Percentiles rank a stretch among this genome's conserved stretches.
Evolutionary conservation across 2,888 invertebrate species (phyloP).

Genomic region (Oxyscelio sp.): DNA sequence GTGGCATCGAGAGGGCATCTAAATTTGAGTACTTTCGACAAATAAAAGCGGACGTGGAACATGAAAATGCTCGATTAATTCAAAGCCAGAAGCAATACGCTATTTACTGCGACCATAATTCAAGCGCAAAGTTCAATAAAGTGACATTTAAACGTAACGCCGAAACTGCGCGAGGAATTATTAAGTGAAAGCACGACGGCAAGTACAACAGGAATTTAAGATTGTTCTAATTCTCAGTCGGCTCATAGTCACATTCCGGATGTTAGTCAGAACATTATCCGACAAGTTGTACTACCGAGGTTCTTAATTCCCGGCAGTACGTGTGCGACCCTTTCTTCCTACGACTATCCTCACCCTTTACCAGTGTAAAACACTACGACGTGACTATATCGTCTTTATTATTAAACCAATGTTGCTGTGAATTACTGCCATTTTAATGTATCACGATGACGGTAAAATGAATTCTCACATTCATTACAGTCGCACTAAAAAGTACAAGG

Average conservation of each 20-base stretch:
- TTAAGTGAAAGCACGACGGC: constrained; percentile 38
- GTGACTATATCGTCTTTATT: constrained; percentile 80
- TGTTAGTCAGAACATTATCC: constrained; percentile 79
- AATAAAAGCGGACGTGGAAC: constrained; percentile 66
- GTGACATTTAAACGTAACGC: constrained; percentile 14
- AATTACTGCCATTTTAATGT: constrained; percentile 61
- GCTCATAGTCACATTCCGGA: constrained; percentile 73
- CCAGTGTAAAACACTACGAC: constrained; percentile 80
- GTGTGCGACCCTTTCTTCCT: constrained; percentile 66
- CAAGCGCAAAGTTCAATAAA: constrained; percentile 29
- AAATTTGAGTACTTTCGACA: constrained; percentile 81
- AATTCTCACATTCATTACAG: constrained; percentile 51
- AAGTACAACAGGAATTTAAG: constrained; percentile 73
- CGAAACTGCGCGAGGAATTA: constrained; percentile 49
- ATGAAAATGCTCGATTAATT: constrained; percentile 1
- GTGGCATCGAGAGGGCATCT: constrained; percentile 38
- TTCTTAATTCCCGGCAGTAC: constrained; percentile 79
- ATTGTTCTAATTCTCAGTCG: constrained; percentile 71
- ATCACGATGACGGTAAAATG: too few species aligned
- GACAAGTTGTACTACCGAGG: constrained; percentile 79
- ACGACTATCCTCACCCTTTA: constrained; percentile 46
- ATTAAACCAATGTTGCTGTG: constrained; percentile 76
- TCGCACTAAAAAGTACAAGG: constrained; percentile 5
- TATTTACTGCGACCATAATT: constrained; percentile 24
- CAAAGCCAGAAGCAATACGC: background rate